Base-by-base conservation (phyloP, 2,888 invertebrate genomes). In the Lithodes maja region DNA sequence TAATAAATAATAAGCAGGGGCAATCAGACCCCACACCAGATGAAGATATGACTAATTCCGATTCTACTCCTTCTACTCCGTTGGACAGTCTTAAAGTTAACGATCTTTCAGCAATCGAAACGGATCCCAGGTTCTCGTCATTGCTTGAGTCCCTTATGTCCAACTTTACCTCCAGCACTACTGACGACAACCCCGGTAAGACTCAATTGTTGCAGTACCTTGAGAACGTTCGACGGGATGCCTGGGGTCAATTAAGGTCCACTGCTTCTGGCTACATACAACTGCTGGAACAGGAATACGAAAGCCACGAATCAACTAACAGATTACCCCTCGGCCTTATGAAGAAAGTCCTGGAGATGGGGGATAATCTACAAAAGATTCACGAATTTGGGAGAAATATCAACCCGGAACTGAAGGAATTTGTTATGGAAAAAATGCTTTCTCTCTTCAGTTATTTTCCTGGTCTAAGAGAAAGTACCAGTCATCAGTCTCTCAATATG, bases 181-280 rank as follows among this genome's bases (percentile, higher is more conserved):
- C 3, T n/a, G 17, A 71, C 3, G 17, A 71, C 17, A 17, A 71
- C 12, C n/a, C n/a, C 71, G 71, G 17, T 17, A 71, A n/a, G 17
- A 49, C 52, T 2, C 85, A 69, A 7, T 52, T 87, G 55, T 75
- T 85, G 5, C 50, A 54, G 77, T 90, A 90, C 61, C 77, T 90
- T 53, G 87, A 87, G 15, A 55, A 52, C 9, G 69, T 90, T n/a
- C 83, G 87, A 49, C 84, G 83, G 5, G 87, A 87, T 55, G 90
- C 83, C 49, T 90, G 90, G 90, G 84, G 53, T 50, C 87, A 90
- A 77, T 90, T 90, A 78, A 90, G 85, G 83, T 81, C 87, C 17
- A n/a, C 87, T 49, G 82, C 82, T 68, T 50, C 82, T 7, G 61
- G 87, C 12, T 90, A 87, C 78, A 54, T 81, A 15, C 69, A 87